Conservation (phyloP, 2,797 vertebrate species). For the Sebastiscus tertius region DNA sequence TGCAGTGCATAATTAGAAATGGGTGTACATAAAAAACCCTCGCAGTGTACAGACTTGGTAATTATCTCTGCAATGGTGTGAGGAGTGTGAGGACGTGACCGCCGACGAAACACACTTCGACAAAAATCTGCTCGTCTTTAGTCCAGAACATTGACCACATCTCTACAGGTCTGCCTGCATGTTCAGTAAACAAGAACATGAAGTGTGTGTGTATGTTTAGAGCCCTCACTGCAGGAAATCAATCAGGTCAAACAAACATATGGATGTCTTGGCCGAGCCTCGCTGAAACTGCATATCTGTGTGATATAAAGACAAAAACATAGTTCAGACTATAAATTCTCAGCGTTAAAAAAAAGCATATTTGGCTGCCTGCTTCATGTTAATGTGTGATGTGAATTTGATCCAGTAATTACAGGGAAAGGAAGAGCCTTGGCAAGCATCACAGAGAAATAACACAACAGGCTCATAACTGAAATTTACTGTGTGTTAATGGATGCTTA, state of each 20-base stretch:
- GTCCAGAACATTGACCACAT: constrained; percentile 1
- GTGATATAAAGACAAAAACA: constrained; percentile 51
- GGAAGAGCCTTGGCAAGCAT: constrained; percentile 53
- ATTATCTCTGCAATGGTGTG: constrained; percentile 38
- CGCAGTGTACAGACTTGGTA: constrained; percentile 21
- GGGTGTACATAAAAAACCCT: constrained; percentile 30
- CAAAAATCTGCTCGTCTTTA: neutral
- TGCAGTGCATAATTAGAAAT: constrained; percentile 63
- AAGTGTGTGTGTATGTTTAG: constrained; percentile 17
- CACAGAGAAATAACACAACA: constrained; percentile 62
- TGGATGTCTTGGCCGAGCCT: constrained; percentile 25
- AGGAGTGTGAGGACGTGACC: constrained; percentile 38
- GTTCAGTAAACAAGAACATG: neutral
- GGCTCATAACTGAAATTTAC: constrained; percentile 63
- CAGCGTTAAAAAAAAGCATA: constrained; percentile 29
- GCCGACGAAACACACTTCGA: constrained; percentile 33
- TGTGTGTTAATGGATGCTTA: constrained; percentile 71
- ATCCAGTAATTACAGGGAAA: constrained; percentile 70
- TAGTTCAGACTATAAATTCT: constrained; percentile 47
- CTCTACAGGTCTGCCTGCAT: neutral
- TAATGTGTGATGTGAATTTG: constrained; percentile 69
- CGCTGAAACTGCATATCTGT: constrained; percentile 21
- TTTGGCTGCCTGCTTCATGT: constrained; percentile 58
- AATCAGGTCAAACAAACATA: constrained; percentile 47
- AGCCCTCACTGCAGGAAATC: constrained; percentile 34